Evolutionary conservation across 2,888 invertebrate genomes (phyloP), one percentile per base, ranked within the genome.

Genomic region (Rhagium mordax): DNA sequence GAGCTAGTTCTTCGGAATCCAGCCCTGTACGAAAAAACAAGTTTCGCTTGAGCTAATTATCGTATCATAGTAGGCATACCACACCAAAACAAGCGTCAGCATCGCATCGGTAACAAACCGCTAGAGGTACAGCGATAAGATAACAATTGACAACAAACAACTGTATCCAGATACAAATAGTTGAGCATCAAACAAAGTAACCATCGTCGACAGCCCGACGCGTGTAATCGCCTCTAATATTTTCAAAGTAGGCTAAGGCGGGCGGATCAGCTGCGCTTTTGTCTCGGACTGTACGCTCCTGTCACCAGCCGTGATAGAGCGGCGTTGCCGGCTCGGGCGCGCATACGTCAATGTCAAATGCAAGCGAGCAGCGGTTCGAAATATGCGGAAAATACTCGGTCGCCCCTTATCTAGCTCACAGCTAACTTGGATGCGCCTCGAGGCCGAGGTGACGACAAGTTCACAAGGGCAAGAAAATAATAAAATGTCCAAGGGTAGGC

Each of bases 271-370:
- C 78, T 76, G 80, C 79, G 79, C 79, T 83, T 83, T 76, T 79
- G 79, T 70, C 81, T 68, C 71, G 73, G 83, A 83, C 78, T 84
- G 83, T 84, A 84, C 84, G 71, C 81, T 74, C 70, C 83, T 84
- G 84, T 84, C 84, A 84, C 82, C 82, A 81, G 82, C 77, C 81
- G 80, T 74, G 79, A 76, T 73, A 70, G 70, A 21, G 83, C 85
- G 75, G 53, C 75, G 85, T 85, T 86, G 86, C 85, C 86, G 79
- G 57, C 62, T 80, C 74, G 64, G 62, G 33, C 67, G 65, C 71
- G 75, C 81, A 80, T 81, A 82, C 81, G 82, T 83, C 84, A 84
- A 84, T 67, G 67, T 67, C 67, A 67, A 27, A 67, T 24, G 67
- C 67, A 57, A 47, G 55, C 55, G 18, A 20, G 18, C 41, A 20